phyloP scores from a whole-genome alignment of 2,797 vertebrate genomes.

The Melanotaenia pygmaea region DNA sequence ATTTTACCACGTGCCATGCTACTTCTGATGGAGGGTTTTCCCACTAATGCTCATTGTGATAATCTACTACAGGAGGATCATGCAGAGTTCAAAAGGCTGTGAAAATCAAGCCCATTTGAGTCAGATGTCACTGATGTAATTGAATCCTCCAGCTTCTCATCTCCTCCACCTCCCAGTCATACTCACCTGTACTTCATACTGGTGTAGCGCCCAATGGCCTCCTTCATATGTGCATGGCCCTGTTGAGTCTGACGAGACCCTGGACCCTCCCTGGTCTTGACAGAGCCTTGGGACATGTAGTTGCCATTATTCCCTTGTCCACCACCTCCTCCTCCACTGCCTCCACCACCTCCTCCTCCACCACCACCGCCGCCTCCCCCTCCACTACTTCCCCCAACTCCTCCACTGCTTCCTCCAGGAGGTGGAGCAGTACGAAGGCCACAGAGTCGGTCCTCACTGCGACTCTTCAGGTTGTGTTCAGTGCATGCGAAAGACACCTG shows the following conservation, averaged over 20 bases:
- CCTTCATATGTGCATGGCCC: constrained; percentile 87
- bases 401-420: constrained; percentile 81
- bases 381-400: constrained; percentile 71
- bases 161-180: constrained; percentile 24
- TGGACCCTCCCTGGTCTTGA: constrained; percentile 77
- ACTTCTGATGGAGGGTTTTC: constrained; percentile 23
- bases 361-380: constrained; percentile 60
- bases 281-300: constrained; percentile 75
- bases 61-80: constrained; percentile 35
- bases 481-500: constrained; percentile 88
- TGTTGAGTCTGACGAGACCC: constrained; percentile 74
- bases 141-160: neutral
- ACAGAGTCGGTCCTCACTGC: constrained; percentile 85
- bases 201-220: constrained; percentile 84
- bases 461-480: constrained; percentile 87
- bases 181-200: constrained; percentile 88
- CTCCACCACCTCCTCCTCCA: constrained; percentile 57
- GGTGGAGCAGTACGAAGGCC: constrained; percentile 85
- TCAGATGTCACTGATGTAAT: neutral
- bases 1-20: constrained; percentile 4
- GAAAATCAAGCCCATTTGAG: constrained; percentile 35
- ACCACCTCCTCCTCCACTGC: constrained; percentile 68
- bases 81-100: constrained; percentile 47
- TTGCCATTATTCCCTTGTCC: constrained; percentile 82
- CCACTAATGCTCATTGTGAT: constrained; percentile 21